A percentile compares a stretch with the other conserved stretches of the same genome.
These are phyloP conservation scores for Agrenia bidenticulata DNA, from an alignment of 2,888 invertebrate species.

Conservation along the genomic window DNA sequence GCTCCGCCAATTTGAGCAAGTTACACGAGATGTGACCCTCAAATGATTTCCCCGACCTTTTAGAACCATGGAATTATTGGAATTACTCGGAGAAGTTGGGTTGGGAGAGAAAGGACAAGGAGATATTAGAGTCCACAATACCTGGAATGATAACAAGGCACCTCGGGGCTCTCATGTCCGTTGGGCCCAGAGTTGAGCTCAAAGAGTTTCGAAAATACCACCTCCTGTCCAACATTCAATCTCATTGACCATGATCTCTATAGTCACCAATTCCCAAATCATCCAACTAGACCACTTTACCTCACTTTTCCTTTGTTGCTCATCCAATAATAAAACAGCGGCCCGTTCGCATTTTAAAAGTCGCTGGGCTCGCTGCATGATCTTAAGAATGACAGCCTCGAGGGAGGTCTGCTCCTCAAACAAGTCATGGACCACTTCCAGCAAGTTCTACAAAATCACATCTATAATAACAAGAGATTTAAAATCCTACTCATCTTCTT, in stretches of 20 bases:
- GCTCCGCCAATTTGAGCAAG: constrained; percentile 57
- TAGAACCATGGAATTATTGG: not conserved
- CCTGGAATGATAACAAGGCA: too few species aligned
- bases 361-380: constrained; percentile 60
- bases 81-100: too few species aligned
- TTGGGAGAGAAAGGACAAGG: too few species aligned
- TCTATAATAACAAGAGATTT: constrained; percentile 1
- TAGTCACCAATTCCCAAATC: too few species aligned
- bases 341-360: constrained; percentile 60
- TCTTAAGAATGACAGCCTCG: constrained; percentile 60
- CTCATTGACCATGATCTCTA: too few species aligned
- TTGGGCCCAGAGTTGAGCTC: constrained; percentile 55
- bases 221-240: constrained; percentile 47
- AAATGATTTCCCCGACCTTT: constrained; percentile 43
- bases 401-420: constrained; percentile 62
- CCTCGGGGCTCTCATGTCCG: constrained; percentile 42
- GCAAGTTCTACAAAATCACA: constrained; percentile 56
- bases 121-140: too few species aligned
- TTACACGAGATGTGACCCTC: constrained; percentile 55
- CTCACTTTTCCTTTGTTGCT: constrained; percentile 43
- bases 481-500: constrained; percentile 40
- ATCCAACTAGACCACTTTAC: too few species aligned
- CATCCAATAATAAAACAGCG: constrained; percentile 59
- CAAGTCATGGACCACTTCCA: constrained; percentile 61
- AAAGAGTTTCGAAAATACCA: constrained; percentile 57